Evolutionary conservation across 2,888 invertebrate genomes (phyloP), one percentile per base, ranked within the genome.

Genomic region (Hipparchia semele): DNA sequence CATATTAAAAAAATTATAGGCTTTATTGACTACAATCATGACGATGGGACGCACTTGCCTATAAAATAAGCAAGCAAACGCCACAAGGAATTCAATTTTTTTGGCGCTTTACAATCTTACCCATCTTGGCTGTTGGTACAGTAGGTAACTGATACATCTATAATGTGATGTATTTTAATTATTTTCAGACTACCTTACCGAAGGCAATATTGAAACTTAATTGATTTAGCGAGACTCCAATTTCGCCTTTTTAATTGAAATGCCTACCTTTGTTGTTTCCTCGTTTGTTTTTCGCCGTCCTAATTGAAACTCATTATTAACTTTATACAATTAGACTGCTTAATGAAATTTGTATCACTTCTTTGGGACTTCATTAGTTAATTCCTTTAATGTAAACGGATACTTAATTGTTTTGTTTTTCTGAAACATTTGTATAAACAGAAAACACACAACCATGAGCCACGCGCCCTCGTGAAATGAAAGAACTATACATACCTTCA

Each of bases 301-400:
- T 73, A 72, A 72, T 68, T 70, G 70, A 73, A 73, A 73, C 70
- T 73, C 73, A 70, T 73, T 66, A 65, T 66, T 69, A 70, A 53
- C 46, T 60, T 65, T 54, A 60, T 60, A 56, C 68, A 66, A 71
- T 75, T 71, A 61, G 9, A 58, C 23, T n/a, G 33, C 49, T 58
- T 73, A 73, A 73, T 73, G 45, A 75, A 75, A 68, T 64, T 49
- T 46, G 54, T 60, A 61, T 69, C 51, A 61, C 54, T 56, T 66
- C 23, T 51, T 65, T 64, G 49, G 39, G 64, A 49, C 49, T 64
- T 62, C 56, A 58, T 58, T 49, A 49, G 13, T 64, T 39, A 60
- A 60, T 49, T 61, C 49, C 64, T 51, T 65, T 12, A 53, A 51
- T 13, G 51, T 53, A 65, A 23, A 33, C 33, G 10, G 64, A 53